Conservation (phyloP, 2,888 invertebrate species). For the Morpho achilles region DNA sequence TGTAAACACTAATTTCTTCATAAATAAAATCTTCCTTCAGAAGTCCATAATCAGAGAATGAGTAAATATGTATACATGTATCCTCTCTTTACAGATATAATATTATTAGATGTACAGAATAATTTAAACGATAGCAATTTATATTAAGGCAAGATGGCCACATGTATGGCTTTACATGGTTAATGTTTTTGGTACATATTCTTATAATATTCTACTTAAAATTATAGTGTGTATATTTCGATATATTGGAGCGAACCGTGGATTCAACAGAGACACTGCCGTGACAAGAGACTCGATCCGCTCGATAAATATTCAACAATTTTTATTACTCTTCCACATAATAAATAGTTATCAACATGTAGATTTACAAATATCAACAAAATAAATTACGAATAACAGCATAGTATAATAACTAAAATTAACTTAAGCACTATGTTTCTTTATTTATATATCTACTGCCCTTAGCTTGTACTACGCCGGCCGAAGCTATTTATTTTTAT, state of each 20-base stretch:
- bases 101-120: slow-evolving; percentile 9
- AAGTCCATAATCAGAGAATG: too few species aligned
- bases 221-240: slow-evolving; percentile 62
- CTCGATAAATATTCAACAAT: slow-evolving; percentile 73
- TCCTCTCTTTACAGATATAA: slow-evolving; percentile 16
- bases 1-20: too few species aligned
- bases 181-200: slow-evolving; percentile 56
- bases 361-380: slow-evolving; percentile 80
- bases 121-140: slow-evolving; percentile 40
- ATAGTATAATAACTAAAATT: slow-evolving; percentile 70
- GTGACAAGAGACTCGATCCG: slow-evolving; percentile 54
- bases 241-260: slow-evolving; percentile 63
- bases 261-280: slow-evolving; percentile 41
- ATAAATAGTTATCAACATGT: slow-evolving; percentile 79
- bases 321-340: slow-evolving; percentile 70
- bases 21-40: too few species aligned
- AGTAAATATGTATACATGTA: neutral
- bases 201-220: slow-evolving; percentile 60
- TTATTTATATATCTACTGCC: slow-evolving; percentile 57
- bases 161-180: slow-evolving; percentile 63
- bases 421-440: slow-evolving; percentile 56
- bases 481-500: slow-evolving; percentile 24
- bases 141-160: slow-evolving; percentile 74
- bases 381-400: slow-evolving; percentile 80
- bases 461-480: slow-evolving; percentile 73